Conservation (phyloP, 2,113 vertebrate species). For the Pterophyllum scalare region DNA sequence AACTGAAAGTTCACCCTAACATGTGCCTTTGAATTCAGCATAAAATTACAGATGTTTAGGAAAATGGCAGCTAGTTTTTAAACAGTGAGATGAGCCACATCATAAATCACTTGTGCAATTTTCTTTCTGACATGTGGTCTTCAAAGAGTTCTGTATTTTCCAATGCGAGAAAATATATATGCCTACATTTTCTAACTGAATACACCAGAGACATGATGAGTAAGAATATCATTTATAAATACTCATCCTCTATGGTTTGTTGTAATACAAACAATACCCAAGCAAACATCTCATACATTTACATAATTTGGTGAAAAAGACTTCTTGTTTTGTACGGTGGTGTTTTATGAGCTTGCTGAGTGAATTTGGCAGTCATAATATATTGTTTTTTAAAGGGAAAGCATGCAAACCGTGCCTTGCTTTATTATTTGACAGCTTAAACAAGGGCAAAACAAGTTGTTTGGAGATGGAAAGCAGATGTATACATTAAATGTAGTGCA, state of each 20-base stretch:
- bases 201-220: background rate
- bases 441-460: background rate
- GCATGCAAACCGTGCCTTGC: background rate
- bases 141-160: background rate
- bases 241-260: background rate
- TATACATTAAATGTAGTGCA: background rate
- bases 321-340: background rate
- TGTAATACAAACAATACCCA: background rate
- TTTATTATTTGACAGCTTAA: background rate
- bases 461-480: conserved; percentile 6
- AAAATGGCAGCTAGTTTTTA: background rate
- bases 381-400: conserved; percentile 9
- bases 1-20: background rate
- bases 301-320: background rate
- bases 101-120: background rate
- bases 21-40: background rate
- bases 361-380: background rate
- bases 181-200: background rate
- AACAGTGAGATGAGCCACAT: background rate
- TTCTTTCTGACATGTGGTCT: background rate
- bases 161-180: background rate
- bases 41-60: background rate
- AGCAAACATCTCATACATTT: background rate
- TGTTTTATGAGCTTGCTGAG: conserved; percentile 1
- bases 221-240: background rate